Conservation (phyloP, 2,797 vertebrate species). For the Champsocephalus gunnari region DNA sequence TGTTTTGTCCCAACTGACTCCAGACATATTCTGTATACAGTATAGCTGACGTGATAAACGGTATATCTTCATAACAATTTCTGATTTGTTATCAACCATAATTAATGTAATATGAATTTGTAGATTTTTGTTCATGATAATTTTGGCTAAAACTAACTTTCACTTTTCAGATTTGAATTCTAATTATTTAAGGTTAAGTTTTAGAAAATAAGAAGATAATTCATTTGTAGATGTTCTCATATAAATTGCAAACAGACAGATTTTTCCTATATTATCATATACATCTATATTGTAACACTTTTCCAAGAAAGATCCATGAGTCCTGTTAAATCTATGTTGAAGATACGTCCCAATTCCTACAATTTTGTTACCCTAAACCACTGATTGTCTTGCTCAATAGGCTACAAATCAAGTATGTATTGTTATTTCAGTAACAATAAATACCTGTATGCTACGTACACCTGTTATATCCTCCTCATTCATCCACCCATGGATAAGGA, state of each 20-base stretch:
- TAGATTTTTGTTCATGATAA: background rate
- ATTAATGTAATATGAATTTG: slow-evolving; percentile 2
- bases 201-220: background rate
- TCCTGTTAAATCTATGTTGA: background rate
- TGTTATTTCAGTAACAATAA: slow-evolving; percentile 32
- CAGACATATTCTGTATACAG: background rate
- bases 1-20: background rate
- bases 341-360: background rate
- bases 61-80: background rate
- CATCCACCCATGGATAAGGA: slow-evolving; percentile 47
- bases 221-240: background rate
- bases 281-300: background rate
- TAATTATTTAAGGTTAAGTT: background rate
- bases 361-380: slow-evolving; percentile 32
- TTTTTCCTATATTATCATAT: background rate
- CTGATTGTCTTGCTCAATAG: slow-evolving; percentile 38
- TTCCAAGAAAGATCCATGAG: background rate
- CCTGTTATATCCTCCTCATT: slow-evolving; percentile 40
- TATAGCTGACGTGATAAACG: too few species aligned
- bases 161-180: background rate
- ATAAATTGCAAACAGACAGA: background rate
- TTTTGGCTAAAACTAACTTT: background rate
- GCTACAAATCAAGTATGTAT: slow-evolving; percentile 25
- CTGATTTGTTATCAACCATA: background rate
- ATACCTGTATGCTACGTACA: slow-evolving; percentile 44